A percentile compares a stretch with the other conserved stretches of the same genome.
Evolutionary conservation across 2,113 vertebrate species (phyloP).

Genomic region (Chiloscyllium plagiosum): DNA sequence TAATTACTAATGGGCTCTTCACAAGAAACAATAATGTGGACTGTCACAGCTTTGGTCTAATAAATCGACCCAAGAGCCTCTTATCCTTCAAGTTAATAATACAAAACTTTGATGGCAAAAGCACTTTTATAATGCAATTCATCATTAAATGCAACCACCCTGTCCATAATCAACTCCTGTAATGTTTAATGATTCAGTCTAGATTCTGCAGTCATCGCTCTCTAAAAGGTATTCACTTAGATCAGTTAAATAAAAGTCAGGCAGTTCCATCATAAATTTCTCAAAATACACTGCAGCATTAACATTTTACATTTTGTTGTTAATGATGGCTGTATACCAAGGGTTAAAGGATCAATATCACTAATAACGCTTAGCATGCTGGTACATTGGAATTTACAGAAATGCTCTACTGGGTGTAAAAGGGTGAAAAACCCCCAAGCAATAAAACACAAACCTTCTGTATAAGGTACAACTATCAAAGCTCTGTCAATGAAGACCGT

Average conservation of each 20-base stretch:
- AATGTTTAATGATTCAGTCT: background rate
- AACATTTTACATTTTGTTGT: background rate
- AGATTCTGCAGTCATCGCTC: background rate
- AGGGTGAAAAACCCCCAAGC: constrained; percentile 18
- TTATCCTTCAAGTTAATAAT: background rate
- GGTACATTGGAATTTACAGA: constrained; percentile 24
- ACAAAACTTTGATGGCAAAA: background rate
- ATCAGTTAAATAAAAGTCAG: background rate
- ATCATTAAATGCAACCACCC: background rate
- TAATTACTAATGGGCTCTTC: background rate
- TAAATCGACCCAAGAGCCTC: background rate
- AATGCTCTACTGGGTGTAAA: background rate
- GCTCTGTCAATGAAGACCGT: constrained; percentile 99
- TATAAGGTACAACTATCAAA: constrained; percentile 96
- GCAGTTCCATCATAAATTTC: background rate
- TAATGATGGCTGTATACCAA: constrained; percentile 63
- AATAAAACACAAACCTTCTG: constrained; percentile 88
- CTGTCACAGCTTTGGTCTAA: background rate
- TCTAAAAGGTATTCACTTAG: background rate
- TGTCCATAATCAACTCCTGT: background rate
- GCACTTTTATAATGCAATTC: background rate
- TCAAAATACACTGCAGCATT: background rate
- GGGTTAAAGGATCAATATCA: constrained; percentile 48
- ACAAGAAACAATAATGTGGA: background rate
- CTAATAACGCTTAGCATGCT: constrained; percentile 4